Conservation (phyloP, 2,888 invertebrate species). For the Ormyrus pomaceus region DNA sequence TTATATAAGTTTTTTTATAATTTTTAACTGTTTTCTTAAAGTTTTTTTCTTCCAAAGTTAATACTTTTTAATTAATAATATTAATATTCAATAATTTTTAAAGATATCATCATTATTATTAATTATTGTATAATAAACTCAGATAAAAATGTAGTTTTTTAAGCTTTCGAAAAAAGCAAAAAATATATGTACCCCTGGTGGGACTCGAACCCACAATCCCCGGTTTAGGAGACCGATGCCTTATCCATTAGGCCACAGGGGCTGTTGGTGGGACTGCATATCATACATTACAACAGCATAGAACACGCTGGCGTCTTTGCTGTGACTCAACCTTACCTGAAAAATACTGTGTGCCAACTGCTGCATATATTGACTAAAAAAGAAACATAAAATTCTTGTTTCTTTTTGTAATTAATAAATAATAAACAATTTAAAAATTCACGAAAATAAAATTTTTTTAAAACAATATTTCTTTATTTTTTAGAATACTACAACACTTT, state of each 20-base stretch:
- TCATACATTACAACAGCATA: constrained; percentile 11
- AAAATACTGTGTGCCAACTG: no score
- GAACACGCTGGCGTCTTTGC: background rate
- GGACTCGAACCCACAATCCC: constrained; percentile 92
- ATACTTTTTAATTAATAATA: constrained; percentile 1
- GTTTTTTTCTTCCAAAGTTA: constrained; percentile 1
- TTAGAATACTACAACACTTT: no score
- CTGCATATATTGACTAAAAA: background rate
- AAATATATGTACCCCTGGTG: constrained; percentile 84
- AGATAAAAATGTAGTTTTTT: constrained; percentile 2
- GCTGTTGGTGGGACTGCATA: constrained; percentile 71
- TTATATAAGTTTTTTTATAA: no score
- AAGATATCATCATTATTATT: background rate
- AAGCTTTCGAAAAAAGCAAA: constrained; percentile 58
- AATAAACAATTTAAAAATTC: no score
- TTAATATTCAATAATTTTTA: constrained; percentile 1
- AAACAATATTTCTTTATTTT: no score
- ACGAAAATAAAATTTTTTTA: no score
- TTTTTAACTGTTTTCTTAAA: background rate
- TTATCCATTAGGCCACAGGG: constrained; percentile 91
- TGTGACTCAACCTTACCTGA: background rate
- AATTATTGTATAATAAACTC: background rate
- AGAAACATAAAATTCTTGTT: no score
- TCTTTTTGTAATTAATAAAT: no score
- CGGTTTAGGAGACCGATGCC: constrained; percentile 91